Evolutionary conservation across 2,888 invertebrate species (phyloP).

Genomic region (Plagodis pulveraria): DNA sequence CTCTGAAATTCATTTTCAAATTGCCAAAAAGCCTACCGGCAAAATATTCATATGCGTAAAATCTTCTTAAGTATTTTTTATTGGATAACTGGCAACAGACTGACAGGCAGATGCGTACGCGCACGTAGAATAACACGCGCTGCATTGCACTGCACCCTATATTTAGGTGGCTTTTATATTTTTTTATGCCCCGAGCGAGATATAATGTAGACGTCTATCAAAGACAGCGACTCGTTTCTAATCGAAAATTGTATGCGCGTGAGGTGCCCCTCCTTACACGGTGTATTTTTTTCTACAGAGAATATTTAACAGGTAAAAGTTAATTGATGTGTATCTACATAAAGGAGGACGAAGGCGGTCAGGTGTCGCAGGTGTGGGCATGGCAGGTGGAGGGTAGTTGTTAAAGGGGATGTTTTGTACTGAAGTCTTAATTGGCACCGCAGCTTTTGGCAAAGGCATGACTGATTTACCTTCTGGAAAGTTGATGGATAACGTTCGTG

Average conservation of each 20-base stretch:
- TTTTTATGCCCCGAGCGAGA: not conserved
- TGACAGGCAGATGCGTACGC: no score
- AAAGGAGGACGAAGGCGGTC: constrained; percentile 3
- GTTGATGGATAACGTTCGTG: not conserved
- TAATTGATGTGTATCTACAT: constrained; percentile 22
- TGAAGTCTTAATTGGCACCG: constrained; percentile 13
- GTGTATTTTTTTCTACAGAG: not conserved
- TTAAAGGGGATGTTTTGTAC: constrained; percentile 6
- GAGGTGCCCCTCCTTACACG: not conserved
- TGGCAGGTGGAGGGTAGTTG: constrained; percentile 11
- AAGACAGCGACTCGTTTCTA: not conserved
- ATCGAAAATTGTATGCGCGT: not conserved
- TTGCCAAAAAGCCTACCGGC: no score
- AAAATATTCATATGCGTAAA: no score
- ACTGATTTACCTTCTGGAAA: constrained; percentile 10
- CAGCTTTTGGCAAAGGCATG: constrained; percentile 1
- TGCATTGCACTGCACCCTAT: no score
- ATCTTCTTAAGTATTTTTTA: no score
- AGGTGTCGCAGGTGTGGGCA: constrained; percentile 18
- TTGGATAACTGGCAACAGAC: no score
- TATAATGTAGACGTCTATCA: not conserved
- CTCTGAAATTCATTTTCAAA: no score
- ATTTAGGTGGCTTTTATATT: not conserved
- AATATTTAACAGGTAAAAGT: constrained; percentile 8
- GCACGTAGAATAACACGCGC: no score